These are phyloP conservation scores for Harpagoxenus sublaevis DNA, from an alignment of 2,888 invertebrate species.

Conservation along the genomic window DNA sequence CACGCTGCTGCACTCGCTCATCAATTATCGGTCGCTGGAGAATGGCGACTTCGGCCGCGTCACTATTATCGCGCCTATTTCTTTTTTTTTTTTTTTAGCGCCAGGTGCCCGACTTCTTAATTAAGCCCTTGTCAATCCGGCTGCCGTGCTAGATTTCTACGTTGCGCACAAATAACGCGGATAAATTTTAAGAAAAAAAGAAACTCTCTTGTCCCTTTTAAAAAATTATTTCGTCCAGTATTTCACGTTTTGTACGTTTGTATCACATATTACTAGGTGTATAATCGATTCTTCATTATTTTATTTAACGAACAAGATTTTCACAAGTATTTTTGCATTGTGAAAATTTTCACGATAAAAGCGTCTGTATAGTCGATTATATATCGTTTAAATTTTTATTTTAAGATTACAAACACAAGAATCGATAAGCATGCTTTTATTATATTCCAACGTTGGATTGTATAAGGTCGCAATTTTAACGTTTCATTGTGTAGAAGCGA, in stretches of 20 bases:
- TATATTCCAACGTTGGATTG: background rate
- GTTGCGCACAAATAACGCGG: background rate
- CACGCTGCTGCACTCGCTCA: slow-evolving; percentile 50
- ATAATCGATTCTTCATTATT: background rate
- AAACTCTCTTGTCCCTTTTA: background rate
- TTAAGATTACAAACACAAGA: background rate
- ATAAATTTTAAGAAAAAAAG: background rate
- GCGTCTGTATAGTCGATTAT: too few relatives aligned
- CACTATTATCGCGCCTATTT: slow-evolving; percentile 57
- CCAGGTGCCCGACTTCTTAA: slow-evolving; percentile 35
- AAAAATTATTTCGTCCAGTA: background rate
- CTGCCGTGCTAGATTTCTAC: background rate
- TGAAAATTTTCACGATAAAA: too few relatives aligned
- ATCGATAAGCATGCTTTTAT: background rate
- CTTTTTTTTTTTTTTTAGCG: slow-evolving; percentile 23
- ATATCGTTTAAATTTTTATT: background rate
- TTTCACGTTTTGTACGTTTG: background rate
- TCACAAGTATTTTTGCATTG: too few relatives aligned
- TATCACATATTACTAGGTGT: background rate
- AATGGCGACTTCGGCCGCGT: slow-evolving; percentile 24
- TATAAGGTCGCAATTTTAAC: background rate
- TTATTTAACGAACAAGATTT: background rate
- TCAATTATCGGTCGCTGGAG: slow-evolving; percentile 64
- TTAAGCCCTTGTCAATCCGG: slow-evolving; percentile 42
- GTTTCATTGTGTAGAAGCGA: background rate